Conservation (phyloP, 2,797 vertebrate genomes). For the Tokudaia muenninki region DNA sequence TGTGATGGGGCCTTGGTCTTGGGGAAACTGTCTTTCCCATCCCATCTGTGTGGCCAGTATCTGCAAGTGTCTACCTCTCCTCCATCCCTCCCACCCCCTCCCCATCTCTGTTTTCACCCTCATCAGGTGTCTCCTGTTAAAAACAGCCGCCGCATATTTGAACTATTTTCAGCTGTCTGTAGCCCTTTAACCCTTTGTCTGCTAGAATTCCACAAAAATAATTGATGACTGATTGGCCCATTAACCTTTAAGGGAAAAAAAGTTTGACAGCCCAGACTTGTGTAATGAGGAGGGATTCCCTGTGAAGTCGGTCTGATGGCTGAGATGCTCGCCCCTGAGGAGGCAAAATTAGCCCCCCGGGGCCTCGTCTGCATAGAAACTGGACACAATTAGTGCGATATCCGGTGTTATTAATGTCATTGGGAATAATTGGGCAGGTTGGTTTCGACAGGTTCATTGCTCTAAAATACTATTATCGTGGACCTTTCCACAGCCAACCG, state of each 20-base stretch:
- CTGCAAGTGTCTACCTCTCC: background rate
- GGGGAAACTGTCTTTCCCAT: fast-evolving
- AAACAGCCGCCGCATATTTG: constrained; percentile 89
- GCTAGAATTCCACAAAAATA: constrained; percentile 85
- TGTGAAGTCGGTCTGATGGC: constrained; percentile 85
- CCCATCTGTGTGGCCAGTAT: fast-evolving
- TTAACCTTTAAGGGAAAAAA: constrained; percentile 91
- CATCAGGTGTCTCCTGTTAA: constrained; percentile 79
- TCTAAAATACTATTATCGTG: constrained; percentile 90
- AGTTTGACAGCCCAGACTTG: constrained; percentile 86
- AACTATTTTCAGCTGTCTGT: constrained; percentile 78
- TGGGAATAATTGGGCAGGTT: constrained; percentile 90
- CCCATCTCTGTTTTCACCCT: background rate
- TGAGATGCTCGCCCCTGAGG: constrained; percentile 85
- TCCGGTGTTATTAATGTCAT: constrained; percentile 89
- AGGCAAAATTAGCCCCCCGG: constrained; percentile 87
- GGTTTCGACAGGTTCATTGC: constrained; percentile 90
- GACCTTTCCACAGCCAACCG: constrained; percentile 85
- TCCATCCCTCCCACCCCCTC: background rate
- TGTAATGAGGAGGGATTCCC: constrained; percentile 89
- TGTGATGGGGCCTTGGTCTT: background rate
- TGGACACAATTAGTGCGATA: constrained; percentile 90
- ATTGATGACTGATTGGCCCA: constrained; percentile 93
- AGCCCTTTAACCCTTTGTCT: constrained; percentile 86
- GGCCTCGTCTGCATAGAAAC: constrained; percentile 90